Percentiles rank a stretch among this genome's conserved stretches.
These are phyloP conservation scores for Polydrusus cervinus DNA, from an alignment of 2,888 invertebrate species.

Conservation along the genomic window DNA sequence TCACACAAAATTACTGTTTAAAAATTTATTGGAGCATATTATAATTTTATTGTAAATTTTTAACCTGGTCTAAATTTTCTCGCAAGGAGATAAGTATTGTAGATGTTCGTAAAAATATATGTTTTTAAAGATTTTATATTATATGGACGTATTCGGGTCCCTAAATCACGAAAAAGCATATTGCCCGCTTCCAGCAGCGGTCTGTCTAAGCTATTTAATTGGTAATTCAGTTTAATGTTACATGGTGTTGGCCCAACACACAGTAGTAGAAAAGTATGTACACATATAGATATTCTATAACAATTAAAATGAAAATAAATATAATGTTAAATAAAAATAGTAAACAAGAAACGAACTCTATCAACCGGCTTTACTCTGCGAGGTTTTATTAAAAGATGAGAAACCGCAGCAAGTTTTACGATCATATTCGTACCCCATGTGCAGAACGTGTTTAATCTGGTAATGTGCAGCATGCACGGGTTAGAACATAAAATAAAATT, in stretches of 20 bases:
- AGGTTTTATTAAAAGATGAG: constrained; percentile 30
- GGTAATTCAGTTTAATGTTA: too few species aligned
- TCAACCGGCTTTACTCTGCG: not conserved
- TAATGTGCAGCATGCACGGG: constrained; percentile 42
- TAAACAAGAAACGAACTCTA: constrained; percentile 11
- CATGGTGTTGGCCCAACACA: too few species aligned
- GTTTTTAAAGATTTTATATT: too few species aligned
- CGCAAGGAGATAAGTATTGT: too few species aligned
- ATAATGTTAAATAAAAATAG: not conserved
- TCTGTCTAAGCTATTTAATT: too few species aligned
- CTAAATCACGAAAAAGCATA: too few species aligned
- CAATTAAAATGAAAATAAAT: constrained; percentile 1
- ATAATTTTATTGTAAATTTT: too few species aligned
- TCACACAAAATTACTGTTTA: not conserved
- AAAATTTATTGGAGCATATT: too few species aligned
- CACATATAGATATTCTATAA: not conserved
- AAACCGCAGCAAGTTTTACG: constrained; percentile 43
- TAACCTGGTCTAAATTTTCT: too few species aligned
- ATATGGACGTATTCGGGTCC: too few species aligned
- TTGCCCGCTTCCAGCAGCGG: too few species aligned
- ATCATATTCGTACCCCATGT: constrained; percentile 50
- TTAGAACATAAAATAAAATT: constrained; percentile 46
- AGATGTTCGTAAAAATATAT: too few species aligned
- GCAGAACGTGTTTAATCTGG: constrained; percentile 54
- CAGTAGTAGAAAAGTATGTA: not conserved